Conservation (phyloP, 2,888 invertebrate genomes). For the Corbicula japonica region DNA sequence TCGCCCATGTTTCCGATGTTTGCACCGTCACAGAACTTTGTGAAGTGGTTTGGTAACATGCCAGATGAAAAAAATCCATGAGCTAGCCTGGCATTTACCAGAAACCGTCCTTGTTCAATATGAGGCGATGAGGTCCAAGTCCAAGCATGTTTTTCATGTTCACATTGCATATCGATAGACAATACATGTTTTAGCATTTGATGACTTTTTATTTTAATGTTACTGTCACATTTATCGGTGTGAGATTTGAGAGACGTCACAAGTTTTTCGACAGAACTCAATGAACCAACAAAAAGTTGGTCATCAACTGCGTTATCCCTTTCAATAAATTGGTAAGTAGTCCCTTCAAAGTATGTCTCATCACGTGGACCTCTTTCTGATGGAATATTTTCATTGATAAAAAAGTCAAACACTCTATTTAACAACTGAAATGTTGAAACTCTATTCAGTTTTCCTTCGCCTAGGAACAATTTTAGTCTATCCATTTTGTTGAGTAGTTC, state of each 20-base stretch:
- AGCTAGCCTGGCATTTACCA: not conserved
- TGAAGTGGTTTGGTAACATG: too few relatives aligned
- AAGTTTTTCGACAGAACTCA: constrained; percentile 1
- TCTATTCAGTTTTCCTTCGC: too few relatives aligned
- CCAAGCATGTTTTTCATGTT: constrained; percentile 1
- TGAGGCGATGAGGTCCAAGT: not conserved
- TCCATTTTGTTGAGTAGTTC: not conserved
- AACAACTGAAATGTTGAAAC: too few relatives aligned
- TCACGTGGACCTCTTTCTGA: too few relatives aligned
- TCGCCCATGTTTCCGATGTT: too few relatives aligned
- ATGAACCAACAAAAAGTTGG: constrained; percentile 4
- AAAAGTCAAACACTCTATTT: too few relatives aligned
- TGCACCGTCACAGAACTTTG: too few relatives aligned
- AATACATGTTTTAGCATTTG: constrained; percentile 1
- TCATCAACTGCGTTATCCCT: not conserved
- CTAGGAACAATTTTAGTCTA: not conserved
- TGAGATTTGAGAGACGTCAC: not conserved
- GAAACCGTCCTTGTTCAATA: not conserved
- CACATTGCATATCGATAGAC: not conserved
- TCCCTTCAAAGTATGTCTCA: not conserved
- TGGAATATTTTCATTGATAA: too few relatives aligned
- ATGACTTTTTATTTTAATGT: not conserved
- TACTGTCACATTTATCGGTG: constrained; percentile 1
- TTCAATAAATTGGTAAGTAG: constrained; percentile 4
- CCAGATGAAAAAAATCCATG: not conserved